Conservation (phyloP, 1,140 invertebrate genomes). For the Lordiphosa clarofinis region DNA sequence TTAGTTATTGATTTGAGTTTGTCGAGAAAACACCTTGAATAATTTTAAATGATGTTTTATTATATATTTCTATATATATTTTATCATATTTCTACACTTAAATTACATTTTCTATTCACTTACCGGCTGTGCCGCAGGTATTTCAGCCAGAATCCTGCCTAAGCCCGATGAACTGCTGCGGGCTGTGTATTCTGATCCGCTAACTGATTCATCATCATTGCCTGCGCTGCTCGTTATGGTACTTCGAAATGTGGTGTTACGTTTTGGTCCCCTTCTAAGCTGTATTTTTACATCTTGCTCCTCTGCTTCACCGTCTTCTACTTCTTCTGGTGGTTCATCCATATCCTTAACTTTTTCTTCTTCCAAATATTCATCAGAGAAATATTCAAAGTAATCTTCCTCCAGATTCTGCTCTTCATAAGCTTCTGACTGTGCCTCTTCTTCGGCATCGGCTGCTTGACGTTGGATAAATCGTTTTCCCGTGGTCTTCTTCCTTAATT, state of each 20-base stretch:
- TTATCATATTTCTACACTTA: too few species aligned
- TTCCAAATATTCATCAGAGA: constrained; percentile 1
- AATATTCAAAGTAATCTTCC: neutral
- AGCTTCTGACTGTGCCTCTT: neutral
- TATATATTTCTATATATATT: too few species aligned
- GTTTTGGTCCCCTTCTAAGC: too few species aligned
- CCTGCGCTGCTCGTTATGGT: neutral
- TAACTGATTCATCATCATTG: neutral
- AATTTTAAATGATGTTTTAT: too few species aligned
- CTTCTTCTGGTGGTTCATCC: neutral
- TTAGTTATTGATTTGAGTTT: too few species aligned
- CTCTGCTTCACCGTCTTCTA: neutral
- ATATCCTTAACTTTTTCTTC: neutral
- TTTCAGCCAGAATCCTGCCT: too few species aligned
- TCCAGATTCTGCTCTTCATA: neutral
- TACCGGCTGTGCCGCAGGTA: too few species aligned
- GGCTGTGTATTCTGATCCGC: constrained; percentile 1
- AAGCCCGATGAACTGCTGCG: neutral
- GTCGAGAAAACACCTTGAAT: too few species aligned
- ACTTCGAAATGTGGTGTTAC: neutral
- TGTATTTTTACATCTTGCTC: neutral
- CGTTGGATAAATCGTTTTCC: neutral
- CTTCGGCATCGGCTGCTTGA: neutral
- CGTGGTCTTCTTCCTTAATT: neutral
- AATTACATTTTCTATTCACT: neutral